Conservation (phyloP, 2,888 invertebrate species). For the Cryptophagus acutangulus region DNA sequence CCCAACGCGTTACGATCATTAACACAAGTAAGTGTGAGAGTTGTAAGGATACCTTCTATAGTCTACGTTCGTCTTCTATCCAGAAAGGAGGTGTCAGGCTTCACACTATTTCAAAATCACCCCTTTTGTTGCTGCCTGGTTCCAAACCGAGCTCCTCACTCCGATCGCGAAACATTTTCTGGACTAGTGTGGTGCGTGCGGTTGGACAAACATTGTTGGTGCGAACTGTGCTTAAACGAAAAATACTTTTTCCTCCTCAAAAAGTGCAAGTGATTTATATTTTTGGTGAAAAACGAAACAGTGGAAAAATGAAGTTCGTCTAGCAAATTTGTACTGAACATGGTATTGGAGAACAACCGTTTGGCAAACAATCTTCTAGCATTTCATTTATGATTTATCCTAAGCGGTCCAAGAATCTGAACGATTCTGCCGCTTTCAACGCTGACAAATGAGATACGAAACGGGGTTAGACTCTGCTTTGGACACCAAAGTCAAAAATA, state of each 20-base stretch:
- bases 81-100: slow-evolving; percentile 46
- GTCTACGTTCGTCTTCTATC: slow-evolving; percentile 45
- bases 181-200: no score
- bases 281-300: no score
- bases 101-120: slow-evolving; percentile 34
- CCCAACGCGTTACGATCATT: slow-evolving; percentile 46
- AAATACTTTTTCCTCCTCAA: no score
- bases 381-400: slow-evolving; percentile 30
- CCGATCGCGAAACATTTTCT: no score
- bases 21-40: slow-evolving; percentile 46
- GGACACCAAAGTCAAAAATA: slow-evolving; percentile 47
- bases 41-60: slow-evolving; percentile 44
- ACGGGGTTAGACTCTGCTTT: slow-evolving; percentile 50
- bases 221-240: no score
- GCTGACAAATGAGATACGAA: slow-evolving; percentile 52
- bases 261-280: no score
- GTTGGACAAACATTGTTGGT: no score
- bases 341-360: no score
- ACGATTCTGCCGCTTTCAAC: slow-evolving; percentile 32
- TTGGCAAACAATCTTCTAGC: no score
- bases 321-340: no score
- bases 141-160: background rate
- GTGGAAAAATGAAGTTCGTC: no score
- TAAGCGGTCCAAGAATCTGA: slow-evolving; percentile 36
- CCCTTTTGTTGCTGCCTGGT: slow-evolving; percentile 1